Conservation (phyloP, 2,888 invertebrate genomes). For the Calephelis perditalis region DNA sequence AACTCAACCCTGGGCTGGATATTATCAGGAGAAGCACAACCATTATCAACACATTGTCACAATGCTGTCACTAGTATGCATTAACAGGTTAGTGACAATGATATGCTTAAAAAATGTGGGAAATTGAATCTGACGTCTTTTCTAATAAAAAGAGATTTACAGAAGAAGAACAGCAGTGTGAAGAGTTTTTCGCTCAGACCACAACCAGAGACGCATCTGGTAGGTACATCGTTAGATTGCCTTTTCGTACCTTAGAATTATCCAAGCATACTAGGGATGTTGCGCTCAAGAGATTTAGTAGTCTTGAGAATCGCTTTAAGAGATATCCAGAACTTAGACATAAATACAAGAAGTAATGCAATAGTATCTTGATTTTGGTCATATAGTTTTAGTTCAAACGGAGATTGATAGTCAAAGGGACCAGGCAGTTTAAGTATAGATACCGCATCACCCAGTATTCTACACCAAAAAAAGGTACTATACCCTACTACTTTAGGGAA, state of each 20-base stretch:
- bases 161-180: slow-evolving; percentile 1
- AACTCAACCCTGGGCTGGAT: neutral
- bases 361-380: slow-evolving; percentile 13
- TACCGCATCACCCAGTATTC: slow-evolving; percentile 36
- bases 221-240: slow-evolving; percentile 3
- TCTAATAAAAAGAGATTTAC: neutral
- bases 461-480: too few relatives aligned
- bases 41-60: neutral
- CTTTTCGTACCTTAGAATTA: neutral
- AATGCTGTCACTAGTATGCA: slow-evolving; percentile 1
- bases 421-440: slow-evolving; percentile 22
- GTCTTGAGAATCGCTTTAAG: slow-evolving; percentile 10
- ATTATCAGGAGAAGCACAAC: neutral
- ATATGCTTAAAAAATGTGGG: neutral
- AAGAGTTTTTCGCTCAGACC: slow-evolving; percentile 3
- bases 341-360: slow-evolving; percentile 12
- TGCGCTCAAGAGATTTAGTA: slow-evolving; percentile 4
- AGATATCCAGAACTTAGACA: too few relatives aligned
- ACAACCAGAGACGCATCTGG: slow-evolving; percentile 1
- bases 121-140: slow-evolving; percentile 4
- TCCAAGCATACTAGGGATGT: neutral
- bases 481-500: too few relatives aligned
- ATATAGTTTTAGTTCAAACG: neutral
- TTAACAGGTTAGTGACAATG: neutral
- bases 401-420: neutral